Base-by-base conservation (phyloP, 1,140 invertebrate species). In the Zaprionus taronus region DNA sequence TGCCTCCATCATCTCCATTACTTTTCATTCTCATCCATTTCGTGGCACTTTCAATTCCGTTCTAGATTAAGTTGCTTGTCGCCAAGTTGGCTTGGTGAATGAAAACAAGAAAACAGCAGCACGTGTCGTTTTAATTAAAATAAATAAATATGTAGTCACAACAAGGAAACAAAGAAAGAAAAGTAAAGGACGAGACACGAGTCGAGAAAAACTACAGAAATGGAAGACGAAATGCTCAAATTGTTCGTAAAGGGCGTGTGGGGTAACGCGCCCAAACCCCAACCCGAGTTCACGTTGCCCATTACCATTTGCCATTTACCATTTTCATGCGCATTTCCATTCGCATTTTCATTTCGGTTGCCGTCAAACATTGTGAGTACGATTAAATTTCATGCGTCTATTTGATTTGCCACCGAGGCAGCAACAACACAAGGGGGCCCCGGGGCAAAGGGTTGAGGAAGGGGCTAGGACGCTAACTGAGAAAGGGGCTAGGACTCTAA, bases 81-180 rank as follows among this genome's bases (percentile, higher is more conserved):
- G 55, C 24, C 64, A 72, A 72, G 79, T 89, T 90, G 64, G 66
- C 72, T 73, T 75, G 79, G 68, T 64, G 71, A 89, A 90, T 79
- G 79, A 82, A 82, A 85, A 84, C 81, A 84, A 72, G 72, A 81
- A 91, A 91, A 90, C 76, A 91, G 86, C 79, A 82, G 91, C 86
- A 90, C 86, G 86, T 90, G 86, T 70, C 86, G 68, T 86, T 90
- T 90, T 90, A 90, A 90, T 90, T 90, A 90, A 90, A 90, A 91
- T 90, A 90, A 90, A 90, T 90, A 90, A 90, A 91, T 76, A 91
- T 79, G 66, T 73, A 51, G 47, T 51, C 47, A 14, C 20, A 51
- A 51, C 20, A 24, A 47, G 82, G 79, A 72, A 90, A 82, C 84
- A 64, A 31, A 77, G 76, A 85, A 84, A 78, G 75, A 86, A 86